Percentiles rank a stretch among this genome's conserved stretches.
These are phyloP conservation scores for Spatula versicolor DNA, from an alignment of 2,797 vertebrate genomes.

Conservation along the genomic window DNA sequence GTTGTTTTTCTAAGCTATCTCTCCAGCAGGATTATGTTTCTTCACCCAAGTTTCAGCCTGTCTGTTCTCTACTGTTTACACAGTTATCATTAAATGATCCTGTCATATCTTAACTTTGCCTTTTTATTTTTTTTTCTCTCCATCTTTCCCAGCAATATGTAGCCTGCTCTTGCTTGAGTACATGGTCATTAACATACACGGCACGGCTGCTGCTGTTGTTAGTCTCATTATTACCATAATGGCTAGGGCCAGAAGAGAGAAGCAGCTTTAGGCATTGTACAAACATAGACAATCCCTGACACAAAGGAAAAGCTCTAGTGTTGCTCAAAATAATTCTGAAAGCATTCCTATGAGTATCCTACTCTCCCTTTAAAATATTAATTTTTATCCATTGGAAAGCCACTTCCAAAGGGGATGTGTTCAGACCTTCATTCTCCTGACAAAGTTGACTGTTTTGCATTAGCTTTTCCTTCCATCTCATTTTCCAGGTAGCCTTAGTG, in stretches of 20 bases:
- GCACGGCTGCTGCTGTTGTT: slow-evolving; percentile 12
- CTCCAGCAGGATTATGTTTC: background rate
- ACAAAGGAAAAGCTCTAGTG: background rate
- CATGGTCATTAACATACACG: background rate
- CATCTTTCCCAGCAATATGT: background rate
- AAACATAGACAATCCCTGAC: background rate
- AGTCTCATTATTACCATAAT: slow-evolving; percentile 21
- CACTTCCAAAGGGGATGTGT: background rate
- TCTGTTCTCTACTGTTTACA: background rate
- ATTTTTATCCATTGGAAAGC: background rate
- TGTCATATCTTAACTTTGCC: background rate
- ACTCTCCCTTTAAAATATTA: background rate
- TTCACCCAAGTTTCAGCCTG: background rate
- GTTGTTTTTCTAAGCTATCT: background rate
- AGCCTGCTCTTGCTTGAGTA: background rate
- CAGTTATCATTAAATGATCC: background rate
- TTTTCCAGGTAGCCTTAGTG: background rate
- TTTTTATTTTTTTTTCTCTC: background rate
- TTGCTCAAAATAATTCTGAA: background rate
- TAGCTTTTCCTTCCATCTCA: background rate
- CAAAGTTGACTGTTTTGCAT: background rate
- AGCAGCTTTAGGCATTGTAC: background rate
- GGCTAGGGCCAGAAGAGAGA: background rate
- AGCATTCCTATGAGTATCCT: background rate
- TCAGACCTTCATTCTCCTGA: background rate